A percentile compares a stretch with the other conserved stretches of the same genome.
Evolutionary conservation across 35 echinoderm and acorn worm species (phyloP).

Genomic region (Ptychodera flava): DNA sequence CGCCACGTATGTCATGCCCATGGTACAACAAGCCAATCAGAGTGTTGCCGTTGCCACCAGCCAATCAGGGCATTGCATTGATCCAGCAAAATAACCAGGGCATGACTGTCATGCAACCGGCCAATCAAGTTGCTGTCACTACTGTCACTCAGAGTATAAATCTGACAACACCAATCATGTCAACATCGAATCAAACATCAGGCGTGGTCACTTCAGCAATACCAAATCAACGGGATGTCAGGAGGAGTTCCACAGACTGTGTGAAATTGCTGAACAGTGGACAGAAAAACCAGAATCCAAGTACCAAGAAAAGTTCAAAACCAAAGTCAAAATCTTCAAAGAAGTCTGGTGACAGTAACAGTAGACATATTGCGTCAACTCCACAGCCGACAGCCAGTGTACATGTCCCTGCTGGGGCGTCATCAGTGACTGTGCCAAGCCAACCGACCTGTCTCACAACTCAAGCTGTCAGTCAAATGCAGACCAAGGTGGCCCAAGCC

Average conservation of each 20-base stretch:
- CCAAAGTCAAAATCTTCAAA: not conserved
- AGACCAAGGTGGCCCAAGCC: not conserved
- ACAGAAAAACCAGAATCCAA: not conserved
- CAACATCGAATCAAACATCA: not conserved
- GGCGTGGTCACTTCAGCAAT: not conserved
- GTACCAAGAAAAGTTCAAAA: not conserved
- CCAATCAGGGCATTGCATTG: conserved; percentile 8
- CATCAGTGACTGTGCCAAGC: conserved; percentile 30
- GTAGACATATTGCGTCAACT: not conserved
- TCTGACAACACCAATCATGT: not conserved
- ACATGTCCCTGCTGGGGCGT: not conserved
- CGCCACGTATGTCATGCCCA: not conserved
- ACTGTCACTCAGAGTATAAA: not conserved
- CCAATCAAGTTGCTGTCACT: not conserved
- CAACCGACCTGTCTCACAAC: conserved; percentile 1
- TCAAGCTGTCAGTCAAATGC: not conserved
- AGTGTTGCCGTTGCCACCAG: too few species aligned
- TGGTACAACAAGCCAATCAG: not conserved
- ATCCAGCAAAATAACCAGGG: not conserved
- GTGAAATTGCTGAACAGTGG: too few species aligned
- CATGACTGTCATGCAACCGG: not conserved
- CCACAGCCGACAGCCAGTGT: not conserved
- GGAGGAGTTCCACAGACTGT: not conserved
- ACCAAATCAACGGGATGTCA: not conserved
- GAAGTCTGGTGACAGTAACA: not conserved